Base-by-base conservation (phyloP, 2,113 vertebrate species). In the Dipodomys merriami region DNA sequence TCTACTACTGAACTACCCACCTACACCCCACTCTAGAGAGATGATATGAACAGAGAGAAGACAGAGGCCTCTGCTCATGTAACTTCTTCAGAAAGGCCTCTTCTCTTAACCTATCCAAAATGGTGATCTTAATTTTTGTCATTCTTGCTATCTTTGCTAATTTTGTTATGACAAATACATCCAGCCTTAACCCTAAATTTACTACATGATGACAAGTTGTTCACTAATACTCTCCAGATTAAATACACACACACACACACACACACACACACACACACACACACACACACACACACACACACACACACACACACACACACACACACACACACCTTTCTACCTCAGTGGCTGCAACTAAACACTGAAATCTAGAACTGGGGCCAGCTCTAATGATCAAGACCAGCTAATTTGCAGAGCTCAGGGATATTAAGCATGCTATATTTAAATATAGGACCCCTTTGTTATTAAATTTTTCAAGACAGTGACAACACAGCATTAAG, bases 1-100 rank as follows among this genome's bases (percentile, higher is more conserved):
- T 72, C 16, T 39, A 9, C 49, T 69, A 85, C n/a, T 35, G 30
- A 73, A 33, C 53, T 62, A 39, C 13, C 23, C 57, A 3, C 13
- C 62, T 71, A 6, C 16, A 12, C 72, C 35, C n/a, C 19, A 64
- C 35, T 67, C 35, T 79, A 84, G 11, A 87, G 68, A 76, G 20
- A 83, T 87, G 27, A 23, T 92, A 39, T 83, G 7, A 39, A 90
- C 82, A 18, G 44, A 67, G 71, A 90, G 10, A 79, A 90, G 44
- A 71, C 11, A 69, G 1, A 33, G 39, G 13, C 69, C 16, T 89
- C 67, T 79, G 18, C 8, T 89, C 35, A 35, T 39, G n/a, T 20
- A 15, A 65, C 74, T 57, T 81, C 81, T 73, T 88, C 23, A 65
- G 65, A 79, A 83, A 91, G 71, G 13, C 39, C 67, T 86, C 20